Evolutionary conservation across 2,888 invertebrate species (phyloP).

Genomic region (Geotrupes spiniger): DNA sequence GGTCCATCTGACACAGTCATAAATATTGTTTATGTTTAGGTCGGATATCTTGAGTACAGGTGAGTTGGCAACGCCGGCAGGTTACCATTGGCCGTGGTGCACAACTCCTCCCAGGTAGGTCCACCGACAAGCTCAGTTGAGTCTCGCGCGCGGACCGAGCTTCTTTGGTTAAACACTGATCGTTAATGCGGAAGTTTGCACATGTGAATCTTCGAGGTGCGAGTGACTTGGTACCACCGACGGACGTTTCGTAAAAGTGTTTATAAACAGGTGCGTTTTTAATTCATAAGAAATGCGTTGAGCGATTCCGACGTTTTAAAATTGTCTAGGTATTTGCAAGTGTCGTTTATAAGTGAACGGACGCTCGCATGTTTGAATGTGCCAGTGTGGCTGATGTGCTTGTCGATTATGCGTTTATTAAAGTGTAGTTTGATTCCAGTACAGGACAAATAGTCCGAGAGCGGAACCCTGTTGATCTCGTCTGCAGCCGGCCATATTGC

Average conservation of each 20-base stretch:
- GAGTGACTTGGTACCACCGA: not conserved
- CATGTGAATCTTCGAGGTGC: not conserved
- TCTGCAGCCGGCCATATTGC: slow-evolving; percentile 50
- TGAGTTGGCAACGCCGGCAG: slow-evolving; percentile 47
- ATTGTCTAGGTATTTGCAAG: not conserved
- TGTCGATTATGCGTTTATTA: slow-evolving; percentile 21
- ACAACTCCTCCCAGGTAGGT: slow-evolving; percentile 45
- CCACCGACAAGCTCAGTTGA: slow-evolving; percentile 38
- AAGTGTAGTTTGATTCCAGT: slow-evolving; percentile 38
- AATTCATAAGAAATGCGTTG: not conserved
- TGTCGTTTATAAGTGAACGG: not conserved
- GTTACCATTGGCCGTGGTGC: slow-evolving; percentile 41
- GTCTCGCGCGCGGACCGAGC: slow-evolving; percentile 42
- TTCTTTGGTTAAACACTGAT: slow-evolving; percentile 3
- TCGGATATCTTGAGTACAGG: slow-evolving; percentile 29
- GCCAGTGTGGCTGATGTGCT: slow-evolving; percentile 15
- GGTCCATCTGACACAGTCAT: slow-evolving; percentile 51
- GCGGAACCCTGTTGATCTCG: slow-evolving; percentile 40
- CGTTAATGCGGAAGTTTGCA: slow-evolving; percentile 8
- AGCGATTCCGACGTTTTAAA: too few species aligned
- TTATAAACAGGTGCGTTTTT: slow-evolving; percentile 6
- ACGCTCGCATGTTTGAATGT: not conserved
- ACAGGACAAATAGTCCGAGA: slow-evolving; percentile 32
- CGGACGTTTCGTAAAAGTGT: not conserved
- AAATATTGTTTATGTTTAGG: slow-evolving; percentile 52